Base-by-base conservation (phyloP, 2,113 vertebrate species). In the Camarhynchus parvulus region DNA sequence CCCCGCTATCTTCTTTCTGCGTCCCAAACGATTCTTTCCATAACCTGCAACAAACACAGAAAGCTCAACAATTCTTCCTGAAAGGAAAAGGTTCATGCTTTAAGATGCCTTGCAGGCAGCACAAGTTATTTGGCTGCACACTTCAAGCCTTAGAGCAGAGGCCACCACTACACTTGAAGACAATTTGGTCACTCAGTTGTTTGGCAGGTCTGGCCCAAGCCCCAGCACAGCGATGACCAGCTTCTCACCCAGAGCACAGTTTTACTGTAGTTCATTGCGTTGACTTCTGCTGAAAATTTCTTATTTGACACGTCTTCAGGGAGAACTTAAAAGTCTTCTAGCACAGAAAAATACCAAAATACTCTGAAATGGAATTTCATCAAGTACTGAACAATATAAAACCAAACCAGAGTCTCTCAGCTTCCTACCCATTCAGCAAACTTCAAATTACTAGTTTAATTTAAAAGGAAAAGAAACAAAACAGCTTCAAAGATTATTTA, bases 21-120 rank as follows among this genome's bases (percentile, higher is more conserved):
- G 97, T 13, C 96, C 98, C 69, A 98, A 89, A 87, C 89, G 98
- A 79, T 98, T 96, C 74, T 97, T 98, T 81, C 98, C 98, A 87
- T 98, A 98, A 94, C 98, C 98, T 97, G 92, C 18, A 75, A 93
- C 4, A 75, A 81, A 42, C 44, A 76, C 5, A 12, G 35, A 62
- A n/a, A 63, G 55, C 30, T 75, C 68, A 77, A 58, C 31, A 39
- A 31, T 12, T 58, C 8, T 2, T 53, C 55, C 1, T 35, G 46
- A n/a, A 75, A 61, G 41, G 55, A 76, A 80, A 63, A 61, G 13
- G 15, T 80, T 30, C 49, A 12, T n/a, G 62, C 19, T 64, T 47
- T 85, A 61, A 56, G 50, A 80, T 21, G 28, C 50, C 33, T 61
- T 5, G 4, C 23, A 59, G 16, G 49, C 46, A 80, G 33, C 0